Evolutionary conservation across 2,113 vertebrate genomes (phyloP).

Genomic region (Leucopternis melanops): DNA sequence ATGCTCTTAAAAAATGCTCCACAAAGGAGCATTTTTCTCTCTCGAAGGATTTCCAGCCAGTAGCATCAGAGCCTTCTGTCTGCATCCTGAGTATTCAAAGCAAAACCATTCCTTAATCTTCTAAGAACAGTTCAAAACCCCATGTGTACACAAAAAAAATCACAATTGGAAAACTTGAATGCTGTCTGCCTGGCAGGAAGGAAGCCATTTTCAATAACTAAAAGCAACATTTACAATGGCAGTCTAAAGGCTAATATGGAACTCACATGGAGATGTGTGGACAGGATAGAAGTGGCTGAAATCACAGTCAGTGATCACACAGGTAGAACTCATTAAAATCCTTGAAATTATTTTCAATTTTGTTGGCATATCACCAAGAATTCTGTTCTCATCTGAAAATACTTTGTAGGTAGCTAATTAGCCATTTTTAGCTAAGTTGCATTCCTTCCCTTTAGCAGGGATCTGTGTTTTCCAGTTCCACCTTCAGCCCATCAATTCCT

Average conservation of each 20-base stretch:
- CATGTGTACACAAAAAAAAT: background rate
- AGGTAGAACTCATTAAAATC: background rate
- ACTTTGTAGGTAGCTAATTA: background rate
- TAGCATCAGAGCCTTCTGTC: background rate
- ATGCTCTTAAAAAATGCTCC: background rate
- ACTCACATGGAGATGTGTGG: constrained; percentile 13
- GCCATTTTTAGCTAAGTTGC: background rate
- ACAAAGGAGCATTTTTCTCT: background rate
- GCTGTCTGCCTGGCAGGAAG: constrained; percentile 20
- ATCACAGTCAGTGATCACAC: background rate
- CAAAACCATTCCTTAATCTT: constrained; percentile 34
- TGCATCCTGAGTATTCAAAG: constrained; percentile 13
- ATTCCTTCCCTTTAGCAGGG: background rate
- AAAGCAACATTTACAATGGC: constrained; percentile 55
- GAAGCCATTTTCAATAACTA: constrained; percentile 39
- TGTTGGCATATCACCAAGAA: background rate
- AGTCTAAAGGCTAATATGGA: constrained; percentile 44
- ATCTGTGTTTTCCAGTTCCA: background rate
- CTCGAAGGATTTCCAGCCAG: background rate
- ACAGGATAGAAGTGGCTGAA: background rate
- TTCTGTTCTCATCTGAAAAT: background rate
- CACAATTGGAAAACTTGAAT: constrained; percentile 48
- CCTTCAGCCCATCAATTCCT: background rate
- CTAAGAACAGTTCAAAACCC: constrained; percentile 4
- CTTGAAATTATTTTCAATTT: background rate